phyloP scores from a whole-genome alignment of 2,113 vertebrate species.

The Apodemus sylvaticus region DNA sequence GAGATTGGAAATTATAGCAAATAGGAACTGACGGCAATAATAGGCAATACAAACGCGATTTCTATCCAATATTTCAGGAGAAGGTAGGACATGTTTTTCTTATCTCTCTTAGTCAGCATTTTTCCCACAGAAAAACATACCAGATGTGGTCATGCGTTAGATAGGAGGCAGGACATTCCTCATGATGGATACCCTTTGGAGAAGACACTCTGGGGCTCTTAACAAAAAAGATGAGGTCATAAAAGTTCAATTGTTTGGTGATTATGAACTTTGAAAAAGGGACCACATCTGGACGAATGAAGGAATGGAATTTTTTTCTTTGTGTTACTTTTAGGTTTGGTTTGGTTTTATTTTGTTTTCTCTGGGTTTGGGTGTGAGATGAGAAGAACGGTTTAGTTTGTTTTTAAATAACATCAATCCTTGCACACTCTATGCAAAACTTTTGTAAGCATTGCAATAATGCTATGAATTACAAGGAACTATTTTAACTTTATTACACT shows the following conservation, averaged over 20 bases:
- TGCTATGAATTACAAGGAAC: conserved; percentile 91
- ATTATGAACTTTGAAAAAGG: conserved; percentile 50
- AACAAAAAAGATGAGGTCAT: neutral
- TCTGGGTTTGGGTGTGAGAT: conserved; percentile 67
- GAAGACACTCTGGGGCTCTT: conserved; percentile 20
- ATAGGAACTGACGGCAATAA: neutral
- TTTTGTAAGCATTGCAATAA: conserved; percentile 94
- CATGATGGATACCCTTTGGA: neutral
- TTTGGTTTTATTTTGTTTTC: conserved; percentile 75
- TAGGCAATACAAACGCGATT: neutral
- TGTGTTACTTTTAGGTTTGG: conserved; percentile 72
- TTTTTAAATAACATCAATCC: conserved; percentile 89
- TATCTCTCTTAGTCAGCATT: neutral
- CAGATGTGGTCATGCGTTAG: neutral
- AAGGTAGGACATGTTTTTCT: neutral
- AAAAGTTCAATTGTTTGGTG: neutral
- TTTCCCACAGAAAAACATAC: neutral
- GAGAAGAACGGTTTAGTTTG: conserved; percentile 84
- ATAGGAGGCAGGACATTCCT: neutral
- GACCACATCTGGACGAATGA: conserved; percentile 76
- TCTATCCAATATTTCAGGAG: neutral
- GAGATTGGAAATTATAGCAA: neutral
- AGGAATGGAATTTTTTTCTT: conserved; percentile 53
- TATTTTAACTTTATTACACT: conserved; percentile 95
- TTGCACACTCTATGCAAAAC: conserved; percentile 96